Percentiles rank a stretch among this genome's conserved stretches.
Conservation (phyloP, 2,797 vertebrate genomes). For the Sphenopsis melanotis region DNA sequence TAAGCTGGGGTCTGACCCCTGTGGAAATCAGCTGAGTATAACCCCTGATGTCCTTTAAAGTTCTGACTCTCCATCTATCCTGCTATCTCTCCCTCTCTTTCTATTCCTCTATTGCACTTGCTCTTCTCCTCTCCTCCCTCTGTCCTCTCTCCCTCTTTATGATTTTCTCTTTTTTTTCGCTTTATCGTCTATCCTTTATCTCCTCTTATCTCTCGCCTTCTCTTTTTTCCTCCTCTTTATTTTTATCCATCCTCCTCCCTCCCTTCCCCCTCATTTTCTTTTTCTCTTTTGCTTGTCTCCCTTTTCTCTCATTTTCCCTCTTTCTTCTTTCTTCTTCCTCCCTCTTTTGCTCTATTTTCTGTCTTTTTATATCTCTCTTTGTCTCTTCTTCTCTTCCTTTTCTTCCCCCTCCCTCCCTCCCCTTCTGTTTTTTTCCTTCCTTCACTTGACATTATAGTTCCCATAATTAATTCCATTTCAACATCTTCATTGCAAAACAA, state of each 20-base stretch:
- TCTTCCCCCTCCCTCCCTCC: no score
- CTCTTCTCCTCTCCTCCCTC: not conserved
- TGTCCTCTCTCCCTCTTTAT: not conserved
- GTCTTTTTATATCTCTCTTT: not conserved
- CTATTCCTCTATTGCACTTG: not conserved
- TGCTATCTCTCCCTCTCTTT: not conserved
- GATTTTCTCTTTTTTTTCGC: not conserved
- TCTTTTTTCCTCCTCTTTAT: not conserved
- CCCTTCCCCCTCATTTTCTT: fast-evolving
- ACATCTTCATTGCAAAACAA: not conserved
- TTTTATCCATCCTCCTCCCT: not conserved
- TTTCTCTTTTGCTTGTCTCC: not conserved
- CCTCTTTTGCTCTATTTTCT: not conserved
- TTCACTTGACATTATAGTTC: not conserved
- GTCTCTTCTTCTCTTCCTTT: no score
- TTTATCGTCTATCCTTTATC: not conserved
- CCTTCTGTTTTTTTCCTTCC: not conserved
- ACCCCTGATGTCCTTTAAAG: not conserved
- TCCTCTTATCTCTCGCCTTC: not conserved
- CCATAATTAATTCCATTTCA: not conserved
- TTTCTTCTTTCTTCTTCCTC: not conserved
- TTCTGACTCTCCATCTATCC: not conserved
- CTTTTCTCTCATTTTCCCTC: not conserved
- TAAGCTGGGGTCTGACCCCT: not conserved
- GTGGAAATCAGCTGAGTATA: not conserved